These are phyloP conservation scores for Gambusia affinis DNA, from an alignment of 2,113 vertebrate species.

Conservation along the genomic window DNA sequence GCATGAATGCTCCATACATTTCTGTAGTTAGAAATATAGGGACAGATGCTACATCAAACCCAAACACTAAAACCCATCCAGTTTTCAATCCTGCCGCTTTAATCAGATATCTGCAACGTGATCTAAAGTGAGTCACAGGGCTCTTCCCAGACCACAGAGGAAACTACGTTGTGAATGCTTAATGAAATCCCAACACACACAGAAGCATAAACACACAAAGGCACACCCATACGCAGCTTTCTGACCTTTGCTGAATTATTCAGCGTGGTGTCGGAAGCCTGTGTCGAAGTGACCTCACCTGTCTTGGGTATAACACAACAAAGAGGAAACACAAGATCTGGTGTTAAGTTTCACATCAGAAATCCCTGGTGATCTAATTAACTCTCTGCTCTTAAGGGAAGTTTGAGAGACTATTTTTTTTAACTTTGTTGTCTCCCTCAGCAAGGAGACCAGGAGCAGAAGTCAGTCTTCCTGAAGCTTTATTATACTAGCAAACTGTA, in stretches of 20 bases:
- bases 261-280: constrained; percentile 45
- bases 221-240: constrained; percentile 22
- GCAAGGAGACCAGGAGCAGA: neutral
- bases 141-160: constrained; percentile 38
- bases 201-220: constrained; percentile 2
- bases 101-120: constrained; percentile 39
- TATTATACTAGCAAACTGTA: neutral
- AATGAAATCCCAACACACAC: constrained; percentile 17
- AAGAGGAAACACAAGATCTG: constrained; percentile 46
- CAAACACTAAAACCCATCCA: constrained; percentile 20
- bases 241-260: constrained; percentile 64
- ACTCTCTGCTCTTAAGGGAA: neutral
- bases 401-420: neutral
- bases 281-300: constrained; percentile 47
- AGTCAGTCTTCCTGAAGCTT: neutral
- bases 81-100: constrained; percentile 5
- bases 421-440: neutral
- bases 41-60: neutral
- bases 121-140: constrained; percentile 43
- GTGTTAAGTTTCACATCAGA: constrained; percentile 32
- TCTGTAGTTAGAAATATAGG: too few species aligned
- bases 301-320: constrained; percentile 34
- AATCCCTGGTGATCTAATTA: constrained; percentile 24
- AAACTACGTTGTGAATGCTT: constrained; percentile 41
- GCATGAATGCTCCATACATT: too few species aligned